A percentile compares a stretch with the other conserved stretches of the same genome.
Evolutionary conservation across 2,797 vertebrate genomes (phyloP).

Genomic region (Hippoglossus hippoglossus): DNA sequence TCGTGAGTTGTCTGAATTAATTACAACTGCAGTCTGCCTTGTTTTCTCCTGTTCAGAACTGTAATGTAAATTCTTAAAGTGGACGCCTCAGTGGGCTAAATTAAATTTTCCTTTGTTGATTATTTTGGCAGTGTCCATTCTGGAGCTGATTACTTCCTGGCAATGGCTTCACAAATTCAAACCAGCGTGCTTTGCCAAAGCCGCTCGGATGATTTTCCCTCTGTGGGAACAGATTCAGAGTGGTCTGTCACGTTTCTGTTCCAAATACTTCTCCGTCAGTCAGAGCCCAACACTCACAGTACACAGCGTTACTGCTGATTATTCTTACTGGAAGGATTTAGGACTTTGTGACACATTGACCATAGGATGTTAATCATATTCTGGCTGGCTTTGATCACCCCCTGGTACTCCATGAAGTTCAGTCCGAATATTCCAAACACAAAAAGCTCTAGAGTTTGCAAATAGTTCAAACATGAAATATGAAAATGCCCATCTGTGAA

Average conservation of each 20-base stretch:
- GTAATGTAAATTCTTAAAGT: not conserved
- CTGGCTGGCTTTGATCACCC: not conserved
- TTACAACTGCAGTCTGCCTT: not conserved
- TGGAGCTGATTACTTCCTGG: constrained; percentile 49
- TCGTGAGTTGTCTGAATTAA: not conserved
- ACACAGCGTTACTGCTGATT: not conserved
- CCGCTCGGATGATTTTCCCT: constrained; percentile 15
- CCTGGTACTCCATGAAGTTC: not conserved
- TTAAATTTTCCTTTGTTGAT: constrained; percentile 49
- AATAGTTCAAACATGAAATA: too few species aligned
- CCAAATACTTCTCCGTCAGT: constrained; percentile 1
- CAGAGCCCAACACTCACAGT: not conserved
- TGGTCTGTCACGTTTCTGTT: constrained; percentile 27
- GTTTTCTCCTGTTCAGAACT: not conserved
- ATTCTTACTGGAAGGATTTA: not conserved
- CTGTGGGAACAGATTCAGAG: constrained; percentile 26
- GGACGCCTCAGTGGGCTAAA: constrained; percentile 18
- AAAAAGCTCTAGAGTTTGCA: too few species aligned
- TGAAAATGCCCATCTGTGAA: too few species aligned
- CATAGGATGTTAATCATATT: not conserved
- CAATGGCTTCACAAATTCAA: constrained; percentile 38
- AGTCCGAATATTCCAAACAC: not conserved
- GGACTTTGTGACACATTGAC: not conserved
- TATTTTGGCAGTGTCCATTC: constrained; percentile 37
- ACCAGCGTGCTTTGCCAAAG: constrained; percentile 31